Evolutionary conservation across 2,113 vertebrate genomes (phyloP).

Genomic region (Callorhinus ursinus): DNA sequence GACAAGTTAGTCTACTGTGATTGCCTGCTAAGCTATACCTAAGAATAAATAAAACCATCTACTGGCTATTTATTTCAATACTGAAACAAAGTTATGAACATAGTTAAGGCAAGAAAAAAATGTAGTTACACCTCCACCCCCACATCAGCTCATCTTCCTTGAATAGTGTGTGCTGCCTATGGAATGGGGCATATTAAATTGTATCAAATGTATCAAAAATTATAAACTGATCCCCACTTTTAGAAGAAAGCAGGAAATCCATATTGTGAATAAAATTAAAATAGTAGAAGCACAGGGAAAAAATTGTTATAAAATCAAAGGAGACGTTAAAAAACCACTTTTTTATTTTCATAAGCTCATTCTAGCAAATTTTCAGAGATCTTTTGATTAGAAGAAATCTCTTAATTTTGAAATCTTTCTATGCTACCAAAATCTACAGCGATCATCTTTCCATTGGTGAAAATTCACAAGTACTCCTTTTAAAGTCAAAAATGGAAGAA

Average conservation of each 20-base stretch:
- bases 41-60: not conserved
- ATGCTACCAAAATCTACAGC: not conserved
- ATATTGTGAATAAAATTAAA: not conserved
- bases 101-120: not conserved
- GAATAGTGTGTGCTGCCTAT: not conserved
- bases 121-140: not conserved
- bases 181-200: not conserved
- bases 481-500: not conserved
- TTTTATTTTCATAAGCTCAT: not conserved
- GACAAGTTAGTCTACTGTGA: not conserved
- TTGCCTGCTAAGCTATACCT: not conserved
- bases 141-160: not conserved
- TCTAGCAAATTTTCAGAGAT: not conserved
- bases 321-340: not conserved
- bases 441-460: not conserved
- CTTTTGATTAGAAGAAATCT: not conserved
- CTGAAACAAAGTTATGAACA: not conserved
- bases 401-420: not conserved
- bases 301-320: not conserved
- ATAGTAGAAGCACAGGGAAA: not conserved
- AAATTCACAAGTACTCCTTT: slow-evolving; percentile 5
- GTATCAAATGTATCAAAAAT: not conserved
- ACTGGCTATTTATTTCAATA: not conserved
- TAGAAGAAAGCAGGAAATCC: not conserved
- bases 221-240: not conserved